Percentiles rank a stretch among this genome's conserved stretches.
Evolutionary conservation across 2,888 invertebrate genomes (phyloP).

Genomic region (Eupithecia tripunctaria): DNA sequence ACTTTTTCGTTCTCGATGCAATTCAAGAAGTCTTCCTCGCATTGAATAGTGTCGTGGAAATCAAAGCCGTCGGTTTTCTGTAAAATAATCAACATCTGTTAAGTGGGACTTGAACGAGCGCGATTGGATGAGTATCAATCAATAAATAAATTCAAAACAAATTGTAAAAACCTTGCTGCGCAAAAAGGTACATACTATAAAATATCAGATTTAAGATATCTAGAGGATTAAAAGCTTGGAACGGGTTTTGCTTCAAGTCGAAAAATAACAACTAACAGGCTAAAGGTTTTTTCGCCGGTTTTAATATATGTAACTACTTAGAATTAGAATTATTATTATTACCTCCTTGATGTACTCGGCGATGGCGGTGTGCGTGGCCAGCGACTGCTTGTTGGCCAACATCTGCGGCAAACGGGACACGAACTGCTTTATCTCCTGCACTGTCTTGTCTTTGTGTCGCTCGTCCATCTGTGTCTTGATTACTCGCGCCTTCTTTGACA

Average conservation of each 20-base stretch:
- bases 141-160: no score
- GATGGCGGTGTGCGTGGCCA: constrained; percentile 95
- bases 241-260: no score
- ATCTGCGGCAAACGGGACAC: constrained; percentile 95
- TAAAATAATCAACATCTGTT: constrained; percentile 10
- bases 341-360: constrained; percentile 97
- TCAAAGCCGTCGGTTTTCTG: constrained; percentile 87
- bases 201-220: no score
- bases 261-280: no score
- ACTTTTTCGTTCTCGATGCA: constrained; percentile 96
- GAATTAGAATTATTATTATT: neutral
- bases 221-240: no score
- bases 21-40: constrained; percentile 96
- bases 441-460: constrained; percentile 92
- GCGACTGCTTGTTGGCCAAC: constrained; percentile 92
- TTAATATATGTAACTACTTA: no score
- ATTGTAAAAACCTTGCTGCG: no score
- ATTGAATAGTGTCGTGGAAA: constrained; percentile 91
- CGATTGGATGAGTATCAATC: no score
- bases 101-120: no score
- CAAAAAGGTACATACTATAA: no score
- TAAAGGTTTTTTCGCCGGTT: no score
- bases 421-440: constrained; percentile 97
- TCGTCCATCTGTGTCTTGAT: constrained; percentile 94
- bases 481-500: constrained; percentile 93